phyloP scores from a whole-genome alignment of 1,140 invertebrate genomes.

The Nephila pilipes region DNA sequence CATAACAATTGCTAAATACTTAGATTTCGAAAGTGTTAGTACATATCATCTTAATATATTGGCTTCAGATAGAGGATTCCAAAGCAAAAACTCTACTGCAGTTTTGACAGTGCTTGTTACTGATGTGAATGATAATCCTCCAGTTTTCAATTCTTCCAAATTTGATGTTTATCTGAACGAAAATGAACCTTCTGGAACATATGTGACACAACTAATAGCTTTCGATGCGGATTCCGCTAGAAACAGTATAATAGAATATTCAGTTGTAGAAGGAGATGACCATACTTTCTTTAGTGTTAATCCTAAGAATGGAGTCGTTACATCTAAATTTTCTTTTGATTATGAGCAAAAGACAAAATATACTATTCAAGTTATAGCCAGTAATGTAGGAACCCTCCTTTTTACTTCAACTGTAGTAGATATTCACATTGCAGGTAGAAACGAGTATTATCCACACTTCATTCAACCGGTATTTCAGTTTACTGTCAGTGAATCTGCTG shows the following conservation, averaged over 20 bases:
- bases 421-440: constrained; percentile 92
- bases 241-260: constrained; percentile 93
- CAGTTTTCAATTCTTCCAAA: constrained; percentile 88
- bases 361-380: constrained; percentile 89
- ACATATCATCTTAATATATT: constrained; percentile 93
- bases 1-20: constrained; percentile 88
- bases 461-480: constrained; percentile 95
- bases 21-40: constrained; percentile 93
- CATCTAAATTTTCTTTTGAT: constrained; percentile 90
- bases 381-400: constrained; percentile 92
- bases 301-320: constrained; percentile 88
- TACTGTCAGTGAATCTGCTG: constrained; percentile 95
- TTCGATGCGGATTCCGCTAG: constrained; percentile 92
- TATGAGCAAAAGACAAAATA: constrained; percentile 92
- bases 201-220: constrained; percentile 89
- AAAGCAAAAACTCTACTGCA: constrained; percentile 87
- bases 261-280: constrained; percentile 87
- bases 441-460: constrained; percentile 96
- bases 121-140: constrained; percentile 95
- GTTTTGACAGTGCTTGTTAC: constrained; percentile 92
- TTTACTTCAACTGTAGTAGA: constrained; percentile 87
- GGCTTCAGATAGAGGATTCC: constrained; percentile 89
- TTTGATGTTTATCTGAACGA: constrained; percentile 92
- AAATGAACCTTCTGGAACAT: constrained; percentile 92
- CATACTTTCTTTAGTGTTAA: constrained; percentile 90